These are phyloP conservation scores for Chloroclysta siterata DNA, from an alignment of 2,888 invertebrate species.

Conservation along the genomic window DNA sequence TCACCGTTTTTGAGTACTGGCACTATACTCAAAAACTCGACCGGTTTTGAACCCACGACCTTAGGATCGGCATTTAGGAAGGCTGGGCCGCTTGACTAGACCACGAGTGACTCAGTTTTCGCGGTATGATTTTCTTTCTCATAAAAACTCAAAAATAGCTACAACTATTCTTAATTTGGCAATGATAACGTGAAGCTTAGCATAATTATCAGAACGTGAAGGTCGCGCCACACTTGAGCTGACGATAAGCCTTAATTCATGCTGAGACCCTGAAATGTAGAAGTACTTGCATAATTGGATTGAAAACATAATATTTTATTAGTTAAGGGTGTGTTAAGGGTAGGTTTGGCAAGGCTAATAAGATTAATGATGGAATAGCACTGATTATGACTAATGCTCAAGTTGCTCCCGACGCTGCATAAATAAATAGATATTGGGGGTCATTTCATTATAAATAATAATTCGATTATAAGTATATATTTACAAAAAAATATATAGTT, in stretches of 20 bases:
- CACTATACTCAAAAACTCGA: too few relatives aligned
- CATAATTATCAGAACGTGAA: slow-evolving; percentile 10
- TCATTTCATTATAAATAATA: too few relatives aligned
- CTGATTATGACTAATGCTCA: neutral
- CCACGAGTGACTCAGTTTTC: too few relatives aligned
- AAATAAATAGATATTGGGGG: too few relatives aligned
- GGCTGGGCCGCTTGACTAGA: too few relatives aligned
- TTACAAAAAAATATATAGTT: too few relatives aligned
- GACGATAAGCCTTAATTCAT: slow-evolving; percentile 12
- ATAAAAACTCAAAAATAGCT: neutral
- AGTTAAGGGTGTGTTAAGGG: slow-evolving; percentile 2
- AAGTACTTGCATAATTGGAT: slow-evolving; percentile 7
- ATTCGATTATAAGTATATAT: too few relatives aligned
- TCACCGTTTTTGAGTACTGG: too few relatives aligned
- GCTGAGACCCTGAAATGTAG: slow-evolving; percentile 7
- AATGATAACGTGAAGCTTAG: slow-evolving; percentile 5
- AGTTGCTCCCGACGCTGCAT: too few relatives aligned
- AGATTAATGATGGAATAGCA: neutral
- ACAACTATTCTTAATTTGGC: neutral
- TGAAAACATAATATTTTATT: slow-evolving; percentile 13
- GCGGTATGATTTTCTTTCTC: too few relatives aligned
- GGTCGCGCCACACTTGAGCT: slow-evolving; percentile 4
- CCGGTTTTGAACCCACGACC: too few relatives aligned
- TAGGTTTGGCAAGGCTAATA: neutral
- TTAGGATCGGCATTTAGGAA: too few relatives aligned